phyloP scores from a whole-genome alignment of 92 coral and sea anemone genomes.

The Chrysogorgia sp. region DNA sequence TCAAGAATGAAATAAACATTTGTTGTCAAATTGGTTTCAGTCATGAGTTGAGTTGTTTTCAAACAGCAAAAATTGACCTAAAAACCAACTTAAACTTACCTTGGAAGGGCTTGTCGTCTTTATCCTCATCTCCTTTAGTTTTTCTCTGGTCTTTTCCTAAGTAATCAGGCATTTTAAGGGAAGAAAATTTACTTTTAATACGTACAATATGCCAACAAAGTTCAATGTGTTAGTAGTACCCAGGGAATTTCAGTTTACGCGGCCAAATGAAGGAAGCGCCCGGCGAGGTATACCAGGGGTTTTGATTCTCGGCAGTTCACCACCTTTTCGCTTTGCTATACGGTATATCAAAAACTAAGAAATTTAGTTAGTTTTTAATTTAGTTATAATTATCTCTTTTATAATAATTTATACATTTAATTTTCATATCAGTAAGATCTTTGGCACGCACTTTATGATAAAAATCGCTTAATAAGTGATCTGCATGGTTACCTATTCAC shows the following conservation, averaged over 20 bases:
- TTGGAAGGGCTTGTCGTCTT: slow-evolving; percentile 98
- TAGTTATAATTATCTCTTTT: too few relatives aligned
- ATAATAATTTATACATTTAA: too few relatives aligned
- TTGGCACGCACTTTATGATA: too few relatives aligned
- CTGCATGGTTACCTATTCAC: too few relatives aligned
- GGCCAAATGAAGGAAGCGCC: background rate
- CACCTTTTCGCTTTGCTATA: too few relatives aligned
- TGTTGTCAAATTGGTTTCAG: background rate
- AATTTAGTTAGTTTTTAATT: too few relatives aligned
- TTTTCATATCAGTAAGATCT: too few relatives aligned
- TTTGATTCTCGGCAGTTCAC: too few relatives aligned
- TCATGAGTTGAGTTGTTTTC: background rate
- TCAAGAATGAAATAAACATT: too few relatives aligned
- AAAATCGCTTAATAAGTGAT: too few relatives aligned
- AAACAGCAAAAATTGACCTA: background rate
- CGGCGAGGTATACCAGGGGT: background rate
- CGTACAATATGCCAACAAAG: background rate
- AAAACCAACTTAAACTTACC: slow-evolving; percentile 44
- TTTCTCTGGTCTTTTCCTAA: slow-evolving; percentile 98
- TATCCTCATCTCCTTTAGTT: slow-evolving; percentile 75
- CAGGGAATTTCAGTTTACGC: background rate
- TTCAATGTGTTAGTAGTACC: background rate
- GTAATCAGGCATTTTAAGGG: slow-evolving; percentile 88
- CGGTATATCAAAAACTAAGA: too few relatives aligned
- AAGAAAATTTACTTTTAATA: background rate